Conservation (phyloP, 1,140 invertebrate species). For the Leptestheria dahalacensis region DNA sequence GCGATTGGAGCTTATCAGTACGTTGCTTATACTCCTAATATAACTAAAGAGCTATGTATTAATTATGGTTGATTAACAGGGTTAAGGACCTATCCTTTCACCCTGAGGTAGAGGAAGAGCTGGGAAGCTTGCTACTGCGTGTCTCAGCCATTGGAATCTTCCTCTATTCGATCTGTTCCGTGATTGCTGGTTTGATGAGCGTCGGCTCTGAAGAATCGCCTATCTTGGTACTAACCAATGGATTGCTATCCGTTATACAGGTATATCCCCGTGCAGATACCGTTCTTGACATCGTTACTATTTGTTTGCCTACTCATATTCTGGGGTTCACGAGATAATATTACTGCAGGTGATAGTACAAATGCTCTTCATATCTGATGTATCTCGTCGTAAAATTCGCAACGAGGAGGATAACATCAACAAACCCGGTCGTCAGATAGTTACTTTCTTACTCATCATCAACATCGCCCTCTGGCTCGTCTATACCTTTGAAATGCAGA, state of each 20-base stretch:
- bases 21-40: not conserved
- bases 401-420: slow-evolving; percentile 50
- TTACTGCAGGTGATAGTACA: slow-evolving; percentile 70
- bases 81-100: slow-evolving; percentile 76
- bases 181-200: slow-evolving; percentile 72
- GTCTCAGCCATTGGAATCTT: slow-evolving; percentile 84
- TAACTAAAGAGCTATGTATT: not conserved
- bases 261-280: slow-evolving; percentile 26
- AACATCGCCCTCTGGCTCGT: slow-evolving; percentile 92
- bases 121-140: slow-evolving; percentile 76
- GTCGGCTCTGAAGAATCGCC: slow-evolving; percentile 47
- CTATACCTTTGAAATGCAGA: slow-evolving; percentile 90
- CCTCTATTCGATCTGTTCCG: slow-evolving; percentile 79
- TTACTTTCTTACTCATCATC: slow-evolving; percentile 77
- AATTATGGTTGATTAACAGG: slow-evolving; percentile 35
- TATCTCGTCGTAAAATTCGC: slow-evolving; percentile 65
- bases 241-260: slow-evolving; percentile 67
- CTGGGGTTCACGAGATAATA: no score
- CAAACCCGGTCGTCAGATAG: slow-evolving; percentile 85
- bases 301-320: no score
- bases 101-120: slow-evolving; percentile 62
- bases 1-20: slow-evolving; percentile 74
- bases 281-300: no score
- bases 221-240: slow-evolving; percentile 76
- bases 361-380: slow-evolving; percentile 87